Evolutionary conservation across 1,140 invertebrate species (phyloP).

Genomic region (Ooceraea biroi): DNA sequence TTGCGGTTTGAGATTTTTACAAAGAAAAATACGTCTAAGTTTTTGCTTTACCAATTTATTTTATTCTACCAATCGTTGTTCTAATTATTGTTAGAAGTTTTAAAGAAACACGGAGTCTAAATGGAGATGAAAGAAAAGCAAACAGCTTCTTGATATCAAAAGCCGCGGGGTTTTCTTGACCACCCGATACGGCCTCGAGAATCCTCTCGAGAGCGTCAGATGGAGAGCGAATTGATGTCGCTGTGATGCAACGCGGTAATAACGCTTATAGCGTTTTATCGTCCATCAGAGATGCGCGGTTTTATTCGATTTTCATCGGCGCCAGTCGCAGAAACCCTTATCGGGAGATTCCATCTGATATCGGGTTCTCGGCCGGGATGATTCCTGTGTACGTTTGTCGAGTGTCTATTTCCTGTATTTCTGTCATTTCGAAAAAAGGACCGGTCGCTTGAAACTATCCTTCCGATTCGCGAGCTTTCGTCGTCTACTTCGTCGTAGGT

Average conservation of each 20-base stretch:
- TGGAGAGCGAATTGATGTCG: constrained; percentile 11
- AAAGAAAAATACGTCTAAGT: too few relatives aligned
- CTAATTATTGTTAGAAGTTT: too few relatives aligned
- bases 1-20: too few relatives aligned
- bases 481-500: too few relatives aligned
- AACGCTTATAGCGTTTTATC: constrained; percentile 22
- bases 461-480: too few relatives aligned
- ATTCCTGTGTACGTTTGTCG: constrained; percentile 11
- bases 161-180: not conserved
- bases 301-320: constrained; percentile 30
- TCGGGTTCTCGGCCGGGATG: not conserved
- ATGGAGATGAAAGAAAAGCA: too few relatives aligned
- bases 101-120: too few relatives aligned
- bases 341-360: constrained; percentile 16
- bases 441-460: too few relatives aligned
- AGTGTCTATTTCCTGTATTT: constrained; percentile 13
- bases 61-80: too few relatives aligned
- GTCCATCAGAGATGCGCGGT: not conserved
- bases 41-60: too few relatives aligned
- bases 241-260: not conserved
- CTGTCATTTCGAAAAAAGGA: constrained; percentile 8
- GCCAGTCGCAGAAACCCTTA: constrained; percentile 15
- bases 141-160: not conserved
- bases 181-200: not conserved
- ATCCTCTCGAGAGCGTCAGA: not conserved